Conservation (phyloP, 2,797 vertebrate species). For the Hoplostethus mediterraneus region DNA sequence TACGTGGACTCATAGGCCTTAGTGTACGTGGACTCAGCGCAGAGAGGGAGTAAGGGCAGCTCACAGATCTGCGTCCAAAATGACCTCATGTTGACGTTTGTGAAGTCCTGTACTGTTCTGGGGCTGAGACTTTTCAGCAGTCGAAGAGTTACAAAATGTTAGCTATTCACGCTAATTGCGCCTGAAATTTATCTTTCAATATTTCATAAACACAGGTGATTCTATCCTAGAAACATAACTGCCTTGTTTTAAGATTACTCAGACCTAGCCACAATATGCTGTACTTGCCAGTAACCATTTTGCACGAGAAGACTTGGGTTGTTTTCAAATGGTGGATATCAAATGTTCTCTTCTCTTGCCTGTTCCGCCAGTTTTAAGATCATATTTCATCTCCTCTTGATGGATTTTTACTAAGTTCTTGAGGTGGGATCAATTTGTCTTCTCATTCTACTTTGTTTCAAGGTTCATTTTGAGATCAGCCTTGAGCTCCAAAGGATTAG, state of each 20-base stretch:
- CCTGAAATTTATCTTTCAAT: neutral
- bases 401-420: conserved; percentile 6
- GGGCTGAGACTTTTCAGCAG: neutral
- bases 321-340: conserved; percentile 4
- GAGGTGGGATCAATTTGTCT: conserved; percentile 12
- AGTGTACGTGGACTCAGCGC: conserved; percentile 6
- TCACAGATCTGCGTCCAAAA: neutral
- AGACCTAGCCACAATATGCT: neutral
- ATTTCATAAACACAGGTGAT: conserved; percentile 1
- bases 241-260: neutral
- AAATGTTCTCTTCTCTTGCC: neutral
- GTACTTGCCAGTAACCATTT: neutral
- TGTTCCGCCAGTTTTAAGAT: neutral
- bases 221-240: neutral
- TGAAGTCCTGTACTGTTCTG: neutral
- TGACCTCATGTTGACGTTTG: neutral
- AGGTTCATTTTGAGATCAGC: conserved; percentile 45
- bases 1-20: conserved; percentile 15
- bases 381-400: neutral
- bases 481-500: conserved; percentile 52
- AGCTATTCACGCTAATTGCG: neutral
- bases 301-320: neutral
- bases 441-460: conserved; percentile 25
- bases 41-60: conserved; percentile 37
- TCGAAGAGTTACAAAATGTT: neutral